Evolutionary conservation across 1,140 invertebrate genomes (phyloP), one percentile per base, ranked within the genome.

Genomic region (Drosophila miranda): DNA sequence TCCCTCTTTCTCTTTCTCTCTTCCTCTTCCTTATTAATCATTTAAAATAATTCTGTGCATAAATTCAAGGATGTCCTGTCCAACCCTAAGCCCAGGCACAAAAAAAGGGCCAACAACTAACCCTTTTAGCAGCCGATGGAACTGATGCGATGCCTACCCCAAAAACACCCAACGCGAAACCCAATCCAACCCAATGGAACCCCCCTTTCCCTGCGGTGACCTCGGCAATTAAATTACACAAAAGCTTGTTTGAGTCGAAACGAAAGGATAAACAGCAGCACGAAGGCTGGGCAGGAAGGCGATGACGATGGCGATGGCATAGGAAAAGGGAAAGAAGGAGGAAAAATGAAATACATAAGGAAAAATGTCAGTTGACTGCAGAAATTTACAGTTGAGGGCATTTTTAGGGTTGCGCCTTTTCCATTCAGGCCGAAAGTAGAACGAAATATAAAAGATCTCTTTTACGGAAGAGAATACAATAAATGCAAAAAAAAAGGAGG

Each of bases 161-260:
- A 42, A 43, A 55, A 8, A 26, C 23, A 8, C 7, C 23, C 19
- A 19, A 2, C 19, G 1, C 19, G 19, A 19, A 19, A 5, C 23
- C 23, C 23, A 26, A 26, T 26, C 23, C 23, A 4, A 21, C 16
- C 9, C 14, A 11, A 1, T 38, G 34, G 11, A 38, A 16, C 19
- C 19, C 23, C 11, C 38, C 43, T 34, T 55, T 30, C 23, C 23
- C 5, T 26, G 23, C n/a, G 52, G 56, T 58, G 60, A 72, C 68
- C 53, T 45, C 58, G 58, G 34, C 71, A 77, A 77, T 70, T 74
- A 77, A 75, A 77, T 75, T 59, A 70, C 55, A 64, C 55, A 75
- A 70, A 74, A 63, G 63, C 52, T 73, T 16, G 19, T 14, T 44
- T 7, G 19, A n/a, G 43, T 38, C 38, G 26, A 28, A 28, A 13